Percentiles rank a stretch among this genome's conserved stretches.
These are phyloP conservation scores for Tetragnatha montana DNA, from an alignment of 2,888 invertebrate species.

Conservation along the genomic window DNA sequence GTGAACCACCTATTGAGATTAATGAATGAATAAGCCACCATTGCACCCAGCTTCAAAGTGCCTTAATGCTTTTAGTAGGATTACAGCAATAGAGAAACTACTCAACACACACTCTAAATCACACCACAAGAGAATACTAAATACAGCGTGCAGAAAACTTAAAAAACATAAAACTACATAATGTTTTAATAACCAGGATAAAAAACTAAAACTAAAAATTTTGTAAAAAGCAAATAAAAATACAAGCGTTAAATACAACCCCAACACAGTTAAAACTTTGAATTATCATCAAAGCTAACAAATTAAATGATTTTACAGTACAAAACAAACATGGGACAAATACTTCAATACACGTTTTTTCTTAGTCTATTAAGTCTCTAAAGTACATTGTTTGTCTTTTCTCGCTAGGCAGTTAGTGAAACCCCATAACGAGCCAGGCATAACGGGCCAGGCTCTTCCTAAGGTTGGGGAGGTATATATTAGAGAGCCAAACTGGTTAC, in stretches of 20 bases:
- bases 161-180: slow-evolving; percentile 8
- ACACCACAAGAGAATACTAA: background rate
- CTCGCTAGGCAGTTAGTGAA: no score
- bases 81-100: background rate
- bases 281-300: background rate
- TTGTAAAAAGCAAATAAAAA: background rate
- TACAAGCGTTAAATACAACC: background rate
- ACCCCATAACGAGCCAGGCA: no score
- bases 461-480: no score
- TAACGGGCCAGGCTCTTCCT: no score
- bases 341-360: no score
- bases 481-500: no score
- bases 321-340: no score
- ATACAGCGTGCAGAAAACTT: background rate
- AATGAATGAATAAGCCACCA: slow-evolving; percentile 70
- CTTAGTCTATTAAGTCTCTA: no score
- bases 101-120: slow-evolving; percentile 2
- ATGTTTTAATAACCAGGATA: background rate
- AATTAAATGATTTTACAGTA: background rate
- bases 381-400: no score
- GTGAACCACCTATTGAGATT: slow-evolving; percentile 69
- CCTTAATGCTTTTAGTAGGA: slow-evolving; percentile 50
- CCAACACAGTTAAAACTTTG: background rate
- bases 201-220: background rate
- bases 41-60: slow-evolving; percentile 65